These are phyloP conservation scores for Phalacrocorax brasilianus DNA, from an alignment of 2,113 vertebrate species.

Conservation along the genomic window DNA sequence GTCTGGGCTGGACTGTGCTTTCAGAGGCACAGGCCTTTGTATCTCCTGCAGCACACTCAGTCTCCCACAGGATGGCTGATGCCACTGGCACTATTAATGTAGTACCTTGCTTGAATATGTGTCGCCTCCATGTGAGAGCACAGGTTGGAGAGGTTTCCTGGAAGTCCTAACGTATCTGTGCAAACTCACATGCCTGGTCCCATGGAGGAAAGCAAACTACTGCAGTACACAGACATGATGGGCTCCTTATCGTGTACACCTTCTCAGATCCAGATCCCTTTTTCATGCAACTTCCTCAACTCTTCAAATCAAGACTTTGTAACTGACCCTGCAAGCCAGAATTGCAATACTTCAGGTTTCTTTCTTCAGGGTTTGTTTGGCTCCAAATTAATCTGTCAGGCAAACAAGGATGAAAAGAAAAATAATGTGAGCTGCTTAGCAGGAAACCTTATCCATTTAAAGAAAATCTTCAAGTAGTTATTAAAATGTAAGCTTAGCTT, in stretches of 20 bases:
- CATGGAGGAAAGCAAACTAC: background rate
- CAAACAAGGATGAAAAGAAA: slow-evolving; percentile 20
- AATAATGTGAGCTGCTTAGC: slow-evolving; percentile 9
- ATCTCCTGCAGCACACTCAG: background rate
- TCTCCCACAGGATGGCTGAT: background rate
- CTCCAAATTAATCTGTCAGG: background rate
- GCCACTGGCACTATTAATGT: background rate
- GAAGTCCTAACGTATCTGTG: background rate
- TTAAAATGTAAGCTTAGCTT: slow-evolving; percentile 45
- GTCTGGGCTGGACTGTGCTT: background rate
- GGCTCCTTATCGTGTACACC: background rate
- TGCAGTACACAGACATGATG: background rate
- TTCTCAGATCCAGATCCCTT: background rate
- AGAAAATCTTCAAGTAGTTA: slow-evolving; percentile 31
- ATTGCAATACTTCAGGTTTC: background rate
- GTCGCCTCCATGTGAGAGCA: background rate
- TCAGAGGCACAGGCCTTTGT: background rate
- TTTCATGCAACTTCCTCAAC: background rate
- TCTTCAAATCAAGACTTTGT: slow-evolving; percentile 12
- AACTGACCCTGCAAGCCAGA: slow-evolving; percentile 5
- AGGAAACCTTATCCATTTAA: slow-evolving; percentile 44
- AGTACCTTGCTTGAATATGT: background rate
- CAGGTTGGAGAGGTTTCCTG: background rate
- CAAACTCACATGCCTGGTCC: background rate
- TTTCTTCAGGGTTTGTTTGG: slow-evolving; percentile 15